phyloP scores from a whole-genome alignment of 1,140 invertebrate species.

The Pantala flavescens region DNA sequence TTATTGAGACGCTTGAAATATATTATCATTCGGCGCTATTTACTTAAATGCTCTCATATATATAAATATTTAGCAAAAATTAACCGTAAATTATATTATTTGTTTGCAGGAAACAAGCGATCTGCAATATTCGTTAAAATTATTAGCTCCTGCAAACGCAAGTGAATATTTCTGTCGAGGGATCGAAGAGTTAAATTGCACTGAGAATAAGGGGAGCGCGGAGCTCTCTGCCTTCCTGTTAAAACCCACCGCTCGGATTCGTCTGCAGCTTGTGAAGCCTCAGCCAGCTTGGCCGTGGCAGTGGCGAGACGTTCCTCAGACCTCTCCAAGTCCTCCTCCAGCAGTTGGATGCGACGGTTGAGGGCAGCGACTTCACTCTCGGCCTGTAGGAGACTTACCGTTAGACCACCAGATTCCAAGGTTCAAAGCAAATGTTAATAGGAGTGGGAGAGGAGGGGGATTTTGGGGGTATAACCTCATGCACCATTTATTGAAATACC shows the following conservation, averaged over 20 bases:
- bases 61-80: neutral
- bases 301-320: constrained; percentile 94
- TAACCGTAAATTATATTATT: neutral
- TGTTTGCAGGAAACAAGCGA: neutral
- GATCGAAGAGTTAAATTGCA: neutral
- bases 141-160: neutral
- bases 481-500: neutral
- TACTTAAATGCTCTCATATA: too few species aligned
- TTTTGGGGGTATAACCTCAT: neutral
- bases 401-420: neutral
- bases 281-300: constrained; percentile 92
- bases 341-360: constrained; percentile 94
- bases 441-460: neutral
- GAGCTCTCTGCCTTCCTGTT: neutral
- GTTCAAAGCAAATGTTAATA: neutral
- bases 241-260: constrained; percentile 94
- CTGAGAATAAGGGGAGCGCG: neutral
- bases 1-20: too few species aligned
- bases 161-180: constrained; percentile 1
- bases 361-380: constrained; percentile 97
- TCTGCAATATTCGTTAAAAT: neutral
- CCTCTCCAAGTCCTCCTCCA: constrained; percentile 97
- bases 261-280: constrained; percentile 97
- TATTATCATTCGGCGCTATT: too few species aligned
- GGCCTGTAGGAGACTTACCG: constrained; percentile 52